Conservation (phyloP, 92 coral and sea anemone genomes). For the Zoanthus sansibaricus region DNA sequence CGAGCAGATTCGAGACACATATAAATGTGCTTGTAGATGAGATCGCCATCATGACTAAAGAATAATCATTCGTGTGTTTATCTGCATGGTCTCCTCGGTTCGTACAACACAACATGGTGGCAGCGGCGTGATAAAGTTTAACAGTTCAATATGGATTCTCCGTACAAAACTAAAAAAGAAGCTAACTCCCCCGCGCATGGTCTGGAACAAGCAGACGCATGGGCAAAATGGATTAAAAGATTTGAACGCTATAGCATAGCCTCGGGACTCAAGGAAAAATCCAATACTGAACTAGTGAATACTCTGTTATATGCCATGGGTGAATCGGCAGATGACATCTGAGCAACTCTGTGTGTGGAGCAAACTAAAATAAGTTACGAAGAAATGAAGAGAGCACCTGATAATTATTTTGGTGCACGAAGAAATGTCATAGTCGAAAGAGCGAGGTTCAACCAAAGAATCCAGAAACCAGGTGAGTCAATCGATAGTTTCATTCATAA, state of each 20-base stretch:
- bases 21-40: background rate
- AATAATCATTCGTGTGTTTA: background rate
- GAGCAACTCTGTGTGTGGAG: no score
- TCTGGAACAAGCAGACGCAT: slow-evolving; percentile 14
- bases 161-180: background rate
- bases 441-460: no score
- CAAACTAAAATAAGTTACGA: no score
- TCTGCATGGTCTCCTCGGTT: background rate
- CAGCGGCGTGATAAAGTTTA: background rate
- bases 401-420: no score
- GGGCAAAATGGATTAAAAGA: slow-evolving; percentile 10
- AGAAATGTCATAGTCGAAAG: no score
- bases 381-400: no score
- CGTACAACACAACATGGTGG: background rate
- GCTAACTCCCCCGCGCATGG: background rate
- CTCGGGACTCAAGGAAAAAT: background rate
- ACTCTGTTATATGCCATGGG: background rate
- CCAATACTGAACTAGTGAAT: background rate
- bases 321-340: no score
- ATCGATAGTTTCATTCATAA: no score
- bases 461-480: no score
- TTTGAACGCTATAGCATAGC: slow-evolving; percentile 6
- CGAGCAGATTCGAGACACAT: no score
- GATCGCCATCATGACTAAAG: background rate
- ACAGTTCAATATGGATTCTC: background rate